Evolutionary conservation across 2,113 vertebrate genomes (phyloP).

Genomic region (Hydrolagus affinis): DNA sequence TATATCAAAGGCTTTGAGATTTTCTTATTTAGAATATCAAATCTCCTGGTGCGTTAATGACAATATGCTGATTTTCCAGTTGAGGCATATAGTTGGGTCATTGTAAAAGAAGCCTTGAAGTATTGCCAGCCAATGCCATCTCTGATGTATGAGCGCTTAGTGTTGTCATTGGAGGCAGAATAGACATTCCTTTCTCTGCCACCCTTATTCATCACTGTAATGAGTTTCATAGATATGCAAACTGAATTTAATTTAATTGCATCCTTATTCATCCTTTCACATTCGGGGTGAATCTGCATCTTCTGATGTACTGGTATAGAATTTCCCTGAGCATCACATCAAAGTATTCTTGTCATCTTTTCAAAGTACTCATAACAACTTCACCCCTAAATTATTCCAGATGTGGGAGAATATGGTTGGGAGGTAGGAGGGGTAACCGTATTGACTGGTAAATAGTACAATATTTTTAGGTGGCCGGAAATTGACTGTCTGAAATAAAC

Average conservation of each 20-base stretch:
- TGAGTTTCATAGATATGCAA: constrained; percentile 12
- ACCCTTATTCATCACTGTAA: constrained; percentile 8
- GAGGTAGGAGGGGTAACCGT: too few species aligned
- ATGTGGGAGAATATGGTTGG: too few species aligned
- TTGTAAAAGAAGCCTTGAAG: neutral
- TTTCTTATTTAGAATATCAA: neutral
- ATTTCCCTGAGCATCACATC: neutral
- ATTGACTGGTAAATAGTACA: too few species aligned
- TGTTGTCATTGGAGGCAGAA: neutral
- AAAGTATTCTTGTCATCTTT: too few species aligned
- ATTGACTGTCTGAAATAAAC: neutral
- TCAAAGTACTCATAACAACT: too few species aligned
- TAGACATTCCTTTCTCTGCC: neutral
- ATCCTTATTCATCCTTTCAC: neutral
- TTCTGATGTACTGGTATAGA: neutral
- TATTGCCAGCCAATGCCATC: constrained; percentile 8
- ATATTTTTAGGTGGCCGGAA: too few species aligned
- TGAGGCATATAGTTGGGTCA: neutral
- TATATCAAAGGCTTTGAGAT: neutral
- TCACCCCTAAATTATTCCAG: too few species aligned
- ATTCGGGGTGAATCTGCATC: neutral
- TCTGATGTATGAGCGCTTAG: constrained; percentile 1
- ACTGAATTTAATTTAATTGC: constrained; percentile 19
- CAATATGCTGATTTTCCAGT: neutral
- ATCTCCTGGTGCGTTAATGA: neutral